These are phyloP conservation scores for Drosophila albomicans DNA, from an alignment of 1,140 invertebrate genomes.

Conservation along the genomic window DNA sequence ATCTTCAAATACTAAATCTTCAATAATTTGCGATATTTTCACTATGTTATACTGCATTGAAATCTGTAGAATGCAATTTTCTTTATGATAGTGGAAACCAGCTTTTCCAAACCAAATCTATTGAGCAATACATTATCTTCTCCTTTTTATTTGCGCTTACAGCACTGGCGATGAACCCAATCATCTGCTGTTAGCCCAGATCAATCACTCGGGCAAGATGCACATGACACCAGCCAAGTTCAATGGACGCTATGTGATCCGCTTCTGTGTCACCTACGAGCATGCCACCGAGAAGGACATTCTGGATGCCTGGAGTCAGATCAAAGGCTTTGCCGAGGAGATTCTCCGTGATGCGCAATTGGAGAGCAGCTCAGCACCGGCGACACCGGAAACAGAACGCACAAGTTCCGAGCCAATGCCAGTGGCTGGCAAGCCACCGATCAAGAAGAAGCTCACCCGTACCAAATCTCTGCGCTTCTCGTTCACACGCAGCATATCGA, in stretches of 20 bases:
- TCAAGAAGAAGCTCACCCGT: constrained; percentile 86
- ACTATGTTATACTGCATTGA: too few species aligned
- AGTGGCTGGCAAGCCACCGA: constrained; percentile 85
- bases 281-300: constrained; percentile 92
- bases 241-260: constrained; percentile 91
- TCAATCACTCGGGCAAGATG: constrained; percentile 95
- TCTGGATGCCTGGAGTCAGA: constrained; percentile 91
- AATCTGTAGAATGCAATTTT: too few species aligned
- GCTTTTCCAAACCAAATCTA: too few species aligned
- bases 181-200: constrained; percentile 89
- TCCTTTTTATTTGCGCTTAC: background rate
- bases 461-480: constrained; percentile 88
- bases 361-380: constrained; percentile 68
- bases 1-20: too few species aligned
- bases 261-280: constrained; percentile 94
- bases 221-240: constrained; percentile 96
- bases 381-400: constrained; percentile 69
- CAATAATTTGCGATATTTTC: too few species aligned
- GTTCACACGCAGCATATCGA: constrained; percentile 89
- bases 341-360: constrained; percentile 86
- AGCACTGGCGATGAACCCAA: constrained; percentile 70
- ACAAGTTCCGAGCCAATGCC: constrained; percentile 73
- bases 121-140: background rate
- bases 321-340: constrained; percentile 89
- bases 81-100: too few species aligned